Base-by-base conservation (phyloP, 2,113 vertebrate genomes). In the Rhinolophus ferrumequinum region DNA sequence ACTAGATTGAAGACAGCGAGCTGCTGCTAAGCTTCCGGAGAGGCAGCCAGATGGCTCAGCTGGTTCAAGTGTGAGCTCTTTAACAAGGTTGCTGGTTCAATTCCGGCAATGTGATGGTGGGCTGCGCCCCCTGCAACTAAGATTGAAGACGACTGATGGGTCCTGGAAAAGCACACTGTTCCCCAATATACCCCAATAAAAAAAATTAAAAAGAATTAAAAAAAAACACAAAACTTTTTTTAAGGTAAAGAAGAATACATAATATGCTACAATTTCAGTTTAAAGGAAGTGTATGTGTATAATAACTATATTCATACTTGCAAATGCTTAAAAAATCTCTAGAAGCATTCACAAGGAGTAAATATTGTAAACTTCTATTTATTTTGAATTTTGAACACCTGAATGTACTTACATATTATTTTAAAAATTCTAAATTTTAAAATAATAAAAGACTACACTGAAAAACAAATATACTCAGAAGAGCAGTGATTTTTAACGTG, bases 401-500 rank as follows among this genome's bases (percentile, higher is more conserved):
- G 12, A 93, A 88, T n/a, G 2, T 83, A 69, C 26, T 66, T 94
- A 44, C 41, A 44, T 44, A 47, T 41, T 67, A 60, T 69, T 92
- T 54, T 88, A 92, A 69, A 50, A 62, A 89, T 56, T 90, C 58
- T 50, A 69, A 80, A 92, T 64, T 88, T 54, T 69, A 72, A 87
- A 91, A 80, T n/a, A 84, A 82, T 33, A 81, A 58, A 81, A 52
- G 24, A 88, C 24, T 60, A 66, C 3, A 66, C 66, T 47, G 5
- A 66, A 92, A 92, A 94, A 33, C 44, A 88, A 88, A 85, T 64
- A 33, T 54, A 77, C 47, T 60, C 18, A 35, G 33, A 94, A 94
- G 24, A 72, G 75, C 44, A 87, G 15, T 5, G 15, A 41, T 12
- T 52, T 77, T 52, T n/a, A 33, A 77, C 33, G 47, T 52, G 15